phyloP scores from a whole-genome alignment of 2,888 invertebrate species.

The Odontomyia ornata region DNA sequence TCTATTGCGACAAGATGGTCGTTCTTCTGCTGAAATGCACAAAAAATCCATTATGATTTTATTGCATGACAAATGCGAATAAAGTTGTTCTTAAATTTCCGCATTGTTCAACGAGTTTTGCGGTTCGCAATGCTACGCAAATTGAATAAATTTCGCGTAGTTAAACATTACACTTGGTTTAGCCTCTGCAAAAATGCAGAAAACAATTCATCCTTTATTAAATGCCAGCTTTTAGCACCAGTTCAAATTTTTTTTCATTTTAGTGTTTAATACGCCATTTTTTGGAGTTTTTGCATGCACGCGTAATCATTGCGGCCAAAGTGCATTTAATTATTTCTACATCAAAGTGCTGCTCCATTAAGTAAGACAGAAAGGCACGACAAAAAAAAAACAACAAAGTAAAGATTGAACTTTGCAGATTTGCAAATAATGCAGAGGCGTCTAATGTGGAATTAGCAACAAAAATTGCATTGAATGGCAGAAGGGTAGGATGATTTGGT shows the following conservation, averaged over 20 bases:
- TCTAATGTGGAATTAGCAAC: not conserved
- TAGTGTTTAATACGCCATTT: too few relatives aligned
- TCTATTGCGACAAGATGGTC: not conserved
- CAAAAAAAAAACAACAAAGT: not conserved
- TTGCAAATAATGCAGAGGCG: not conserved
- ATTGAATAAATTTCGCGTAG: not conserved
- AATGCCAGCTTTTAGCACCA: too few relatives aligned
- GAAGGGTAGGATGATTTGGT: not conserved
- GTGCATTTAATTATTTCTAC: not conserved
- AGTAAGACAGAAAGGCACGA: not conserved
- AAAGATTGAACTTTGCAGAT: not conserved
- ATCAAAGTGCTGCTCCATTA: not conserved
- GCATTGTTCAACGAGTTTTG: not conserved
- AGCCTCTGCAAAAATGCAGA: too few relatives aligned
- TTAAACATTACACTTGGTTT: too few relatives aligned
- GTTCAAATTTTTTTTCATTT: too few relatives aligned
- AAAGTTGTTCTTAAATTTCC: constrained; percentile 22
- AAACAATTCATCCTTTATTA: too few relatives aligned
- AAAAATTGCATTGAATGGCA: not conserved
- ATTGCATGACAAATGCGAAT: constrained; percentile 12
- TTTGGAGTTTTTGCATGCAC: too few relatives aligned
- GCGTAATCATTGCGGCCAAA: too few relatives aligned
- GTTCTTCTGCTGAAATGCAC: not conserved
- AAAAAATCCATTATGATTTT: not conserved
- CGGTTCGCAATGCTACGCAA: not conserved